phyloP scores from a whole-genome alignment of 2,797 vertebrate species.

The Phataginus tetradactyla region DNA sequence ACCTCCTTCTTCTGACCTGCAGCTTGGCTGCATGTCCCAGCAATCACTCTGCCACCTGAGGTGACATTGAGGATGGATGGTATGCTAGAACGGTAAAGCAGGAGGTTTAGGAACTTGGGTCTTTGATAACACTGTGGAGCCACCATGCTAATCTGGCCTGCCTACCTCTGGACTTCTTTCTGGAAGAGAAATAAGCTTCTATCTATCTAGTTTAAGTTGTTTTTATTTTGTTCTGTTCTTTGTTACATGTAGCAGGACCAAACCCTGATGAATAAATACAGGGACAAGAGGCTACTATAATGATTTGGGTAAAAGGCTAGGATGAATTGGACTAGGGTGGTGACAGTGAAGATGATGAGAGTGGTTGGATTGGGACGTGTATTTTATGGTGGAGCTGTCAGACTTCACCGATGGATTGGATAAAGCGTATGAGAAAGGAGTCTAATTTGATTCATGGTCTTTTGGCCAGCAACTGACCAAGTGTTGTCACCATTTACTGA shows the following conservation, averaged over 20 bases:
- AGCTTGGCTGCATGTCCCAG: not conserved
- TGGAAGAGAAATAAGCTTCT: not conserved
- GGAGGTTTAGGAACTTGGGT: not conserved
- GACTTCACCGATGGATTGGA: not conserved
- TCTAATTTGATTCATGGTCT: not conserved
- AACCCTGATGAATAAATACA: not conserved
- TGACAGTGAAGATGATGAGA: not conserved
- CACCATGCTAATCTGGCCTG: not conserved
- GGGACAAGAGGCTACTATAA: not conserved
- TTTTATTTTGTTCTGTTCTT: not conserved
- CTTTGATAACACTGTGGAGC: not conserved
- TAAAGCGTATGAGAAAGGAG: not conserved
- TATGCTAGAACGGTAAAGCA: not conserved
- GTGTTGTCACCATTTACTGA: not conserved
- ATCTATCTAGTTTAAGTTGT: not conserved
- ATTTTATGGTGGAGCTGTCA: not conserved
- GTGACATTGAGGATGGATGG: not conserved
- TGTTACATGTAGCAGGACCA: not conserved
- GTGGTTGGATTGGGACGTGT: not conserved
- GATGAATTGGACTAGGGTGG: not conserved
- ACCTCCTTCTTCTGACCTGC: not conserved
- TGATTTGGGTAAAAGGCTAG: not conserved
- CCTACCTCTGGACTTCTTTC: not conserved
- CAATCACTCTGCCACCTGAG: not conserved
- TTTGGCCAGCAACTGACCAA: not conserved